These are phyloP conservation scores for Montipora cactus DNA, from an alignment of 64 coral and sea anemone species.

Conservation along the genomic window DNA sequence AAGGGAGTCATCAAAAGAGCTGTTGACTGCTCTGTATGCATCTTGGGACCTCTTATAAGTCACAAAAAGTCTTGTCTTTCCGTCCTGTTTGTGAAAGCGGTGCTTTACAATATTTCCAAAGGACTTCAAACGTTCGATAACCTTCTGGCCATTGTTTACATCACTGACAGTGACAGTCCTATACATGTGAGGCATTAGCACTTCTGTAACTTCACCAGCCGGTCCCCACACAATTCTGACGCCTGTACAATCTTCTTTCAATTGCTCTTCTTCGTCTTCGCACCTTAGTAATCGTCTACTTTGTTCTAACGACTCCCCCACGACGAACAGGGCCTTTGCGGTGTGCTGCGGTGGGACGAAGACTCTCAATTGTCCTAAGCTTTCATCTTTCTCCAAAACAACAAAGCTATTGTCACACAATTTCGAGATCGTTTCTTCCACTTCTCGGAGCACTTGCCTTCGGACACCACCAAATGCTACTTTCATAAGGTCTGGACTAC, in stretches of 20 bases:
- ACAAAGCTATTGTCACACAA: slow-evolving; percentile 31
- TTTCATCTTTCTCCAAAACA: slow-evolving; percentile 15
- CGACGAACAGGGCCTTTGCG: slow-evolving; percentile 7
- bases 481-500: slow-evolving; percentile 45
- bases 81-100: not conserved
- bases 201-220: slow-evolving; percentile 69
- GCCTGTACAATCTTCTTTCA: slow-evolving; percentile 10
- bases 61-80: slow-evolving; percentile 21
- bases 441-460: not conserved
- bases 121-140: not conserved
- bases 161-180: slow-evolving; percentile 68
- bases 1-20: not conserved
- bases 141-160: not conserved
- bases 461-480: slow-evolving; percentile 19
- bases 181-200: slow-evolving; percentile 86
- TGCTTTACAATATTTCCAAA: slow-evolving; percentile 48
- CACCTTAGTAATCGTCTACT: slow-evolving; percentile 20
- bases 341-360: slow-evolving; percentile 45
- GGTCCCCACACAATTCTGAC: slow-evolving; percentile 65
- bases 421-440: slow-evolving; percentile 13
- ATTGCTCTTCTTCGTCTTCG: slow-evolving; percentile 24
- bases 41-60: slow-evolving; percentile 50
- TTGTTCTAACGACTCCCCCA: slow-evolving; percentile 41
- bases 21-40: slow-evolving; percentile 5
- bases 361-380: slow-evolving; percentile 26